Conservation (phyloP, 2,113 vertebrate species). For the Mormoops blainvillei region DNA sequence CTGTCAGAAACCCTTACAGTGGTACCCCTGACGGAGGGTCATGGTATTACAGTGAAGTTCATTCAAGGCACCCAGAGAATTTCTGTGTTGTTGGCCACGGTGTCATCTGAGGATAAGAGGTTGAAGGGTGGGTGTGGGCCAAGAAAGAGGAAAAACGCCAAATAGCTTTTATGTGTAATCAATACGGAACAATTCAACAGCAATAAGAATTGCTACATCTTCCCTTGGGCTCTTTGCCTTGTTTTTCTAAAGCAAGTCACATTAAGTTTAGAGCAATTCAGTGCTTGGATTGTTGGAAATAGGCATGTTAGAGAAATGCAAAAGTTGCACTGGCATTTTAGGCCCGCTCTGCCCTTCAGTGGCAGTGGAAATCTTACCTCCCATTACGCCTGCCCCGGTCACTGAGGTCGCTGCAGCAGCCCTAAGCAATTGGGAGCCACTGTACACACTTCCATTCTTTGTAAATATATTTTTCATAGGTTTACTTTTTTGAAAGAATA, state of each 20-base stretch:
- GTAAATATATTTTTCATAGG: conserved; percentile 73
- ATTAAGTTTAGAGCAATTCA: conserved; percentile 64
- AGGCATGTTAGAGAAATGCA: conserved; percentile 55
- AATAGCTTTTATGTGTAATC: conserved; percentile 66
- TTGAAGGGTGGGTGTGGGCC: not conserved
- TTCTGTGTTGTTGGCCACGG: conserved; percentile 17
- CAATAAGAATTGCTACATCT: conserved; percentile 34
- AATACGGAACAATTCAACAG: conserved; percentile 56
- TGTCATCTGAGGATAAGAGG: not conserved
- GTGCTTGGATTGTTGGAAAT: conserved; percentile 50
- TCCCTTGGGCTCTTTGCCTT: conserved; percentile 36
- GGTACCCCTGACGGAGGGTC: not conserved
- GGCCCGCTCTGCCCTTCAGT: conserved; percentile 52
- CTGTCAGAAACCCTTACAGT: not conserved
- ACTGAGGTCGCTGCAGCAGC: conserved; percentile 4
- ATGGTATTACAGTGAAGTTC: not conserved
- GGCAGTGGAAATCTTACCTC: conserved; percentile 39
- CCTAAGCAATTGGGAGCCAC: conserved; percentile 38
- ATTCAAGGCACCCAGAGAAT: conserved; percentile 19
- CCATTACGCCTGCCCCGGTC: conserved; percentile 54
- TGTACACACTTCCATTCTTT: conserved; percentile 59
- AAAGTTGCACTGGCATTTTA: conserved; percentile 58
- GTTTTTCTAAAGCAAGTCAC: conserved; percentile 56
- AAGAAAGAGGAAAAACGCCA: not conserved
- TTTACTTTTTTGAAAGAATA: conserved; percentile 63